Conservation (phyloP, 1,140 invertebrate species). For the Achatina immaculata region DNA sequence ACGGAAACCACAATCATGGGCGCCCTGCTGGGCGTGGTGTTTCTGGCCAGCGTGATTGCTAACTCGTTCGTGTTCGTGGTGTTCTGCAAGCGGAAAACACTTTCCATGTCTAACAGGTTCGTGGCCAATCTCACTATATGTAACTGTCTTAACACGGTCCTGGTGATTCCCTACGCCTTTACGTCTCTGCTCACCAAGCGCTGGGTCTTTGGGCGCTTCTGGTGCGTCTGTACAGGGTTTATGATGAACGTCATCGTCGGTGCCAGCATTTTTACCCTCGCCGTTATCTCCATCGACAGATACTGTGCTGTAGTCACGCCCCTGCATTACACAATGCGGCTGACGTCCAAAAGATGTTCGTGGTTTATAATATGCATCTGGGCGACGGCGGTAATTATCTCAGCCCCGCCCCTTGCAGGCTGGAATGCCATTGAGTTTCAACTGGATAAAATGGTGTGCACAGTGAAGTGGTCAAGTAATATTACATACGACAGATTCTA, state of each 20-base stretch:
- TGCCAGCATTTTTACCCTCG: constrained; percentile 79
- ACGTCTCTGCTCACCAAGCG: constrained; percentile 65
- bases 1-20: constrained; percentile 43
- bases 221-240: constrained; percentile 74
- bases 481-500: constrained; percentile 54
- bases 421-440: constrained; percentile 66
- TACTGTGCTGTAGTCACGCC: constrained; percentile 79
- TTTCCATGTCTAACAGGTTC: constrained; percentile 79
- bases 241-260: constrained; percentile 74
- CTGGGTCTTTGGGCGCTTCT: constrained; percentile 66
- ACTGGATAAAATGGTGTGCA: constrained; percentile 62
- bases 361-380: constrained; percentile 79
- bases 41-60: constrained; percentile 70
- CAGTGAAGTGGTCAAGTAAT: constrained; percentile 58
- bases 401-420: constrained; percentile 62
- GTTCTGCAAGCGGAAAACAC: constrained; percentile 74
- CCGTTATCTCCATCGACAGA: constrained; percentile 87
- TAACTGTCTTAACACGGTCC: constrained; percentile 77
- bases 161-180: constrained; percentile 76
- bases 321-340: constrained; percentile 74
- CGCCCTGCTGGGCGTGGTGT: constrained; percentile 56
- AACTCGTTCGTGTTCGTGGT: constrained; percentile 76
- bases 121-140: constrained; percentile 79
- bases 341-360: constrained; percentile 81
- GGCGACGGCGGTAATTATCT: constrained; percentile 68